A percentile compares a stretch with the other conserved stretches of the same genome.
phyloP scores from a whole-genome alignment of 1,140 invertebrate species.

The Bombus confusus region DNA sequence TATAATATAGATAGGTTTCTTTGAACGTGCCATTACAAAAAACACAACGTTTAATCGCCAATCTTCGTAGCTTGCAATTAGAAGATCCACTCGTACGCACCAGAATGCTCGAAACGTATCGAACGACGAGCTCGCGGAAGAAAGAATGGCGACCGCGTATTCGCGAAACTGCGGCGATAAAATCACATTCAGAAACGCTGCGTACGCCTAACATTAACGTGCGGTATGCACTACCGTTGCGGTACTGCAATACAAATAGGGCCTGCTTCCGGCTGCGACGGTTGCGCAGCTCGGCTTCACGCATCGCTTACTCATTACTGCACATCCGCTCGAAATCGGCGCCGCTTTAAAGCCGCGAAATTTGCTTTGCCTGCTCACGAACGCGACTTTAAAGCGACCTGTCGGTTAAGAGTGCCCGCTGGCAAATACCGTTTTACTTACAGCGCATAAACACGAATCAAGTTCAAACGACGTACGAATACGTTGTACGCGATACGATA shows the following conservation, averaged over 20 bases:
- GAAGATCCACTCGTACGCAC: not conserved
- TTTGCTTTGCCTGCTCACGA: conserved; percentile 70
- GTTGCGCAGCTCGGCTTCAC: conserved; percentile 62
- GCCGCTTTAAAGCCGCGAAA: conserved; percentile 72
- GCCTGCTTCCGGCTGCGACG: conserved; percentile 66
- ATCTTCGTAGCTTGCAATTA: not conserved
- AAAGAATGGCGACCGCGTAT: not conserved
- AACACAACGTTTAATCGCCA: not conserved
- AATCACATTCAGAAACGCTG: conserved; percentile 27
- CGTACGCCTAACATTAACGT: conserved; percentile 55
- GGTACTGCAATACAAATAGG: conserved; percentile 67
- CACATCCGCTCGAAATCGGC: conserved; percentile 64
- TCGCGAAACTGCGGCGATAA: conserved; percentile 6
- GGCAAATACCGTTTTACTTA: conserved; percentile 58
- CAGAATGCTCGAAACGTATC: not conserved
- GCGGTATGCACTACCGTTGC: conserved; percentile 60
- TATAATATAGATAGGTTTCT: not conserved
- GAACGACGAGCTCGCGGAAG: no score
- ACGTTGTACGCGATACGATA: conserved; percentile 4
- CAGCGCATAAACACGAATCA: not conserved
- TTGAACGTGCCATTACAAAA: not conserved
- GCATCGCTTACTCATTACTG: conserved; percentile 72
- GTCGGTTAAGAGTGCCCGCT: conserved; percentile 20
- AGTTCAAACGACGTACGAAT: conserved; percentile 1
- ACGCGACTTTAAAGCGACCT: conserved; percentile 63